A percentile compares a stretch with the other conserved stretches of the same genome.
These are phyloP conservation scores for Tryphoninae sp. DNA, from an alignment of 2,888 invertebrate genomes.

Conservation along the genomic window DNA sequence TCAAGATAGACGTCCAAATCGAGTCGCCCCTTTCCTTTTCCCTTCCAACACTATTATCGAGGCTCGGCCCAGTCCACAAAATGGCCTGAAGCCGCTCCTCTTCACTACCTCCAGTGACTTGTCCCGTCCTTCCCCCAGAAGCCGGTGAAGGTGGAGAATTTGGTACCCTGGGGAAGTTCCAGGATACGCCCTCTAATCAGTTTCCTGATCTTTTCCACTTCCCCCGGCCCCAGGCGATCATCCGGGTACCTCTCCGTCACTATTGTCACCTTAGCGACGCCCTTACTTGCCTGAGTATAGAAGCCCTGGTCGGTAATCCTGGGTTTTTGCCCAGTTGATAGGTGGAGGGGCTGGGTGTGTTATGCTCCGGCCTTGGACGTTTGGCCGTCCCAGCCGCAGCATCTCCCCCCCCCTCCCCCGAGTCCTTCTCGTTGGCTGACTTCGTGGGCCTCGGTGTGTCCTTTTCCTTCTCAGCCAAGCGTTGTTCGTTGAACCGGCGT, in stretches of 20 bases:
- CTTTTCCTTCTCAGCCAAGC: not conserved
- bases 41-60: too few relatives aligned
- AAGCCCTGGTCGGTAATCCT: not conserved
- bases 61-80: too few relatives aligned
- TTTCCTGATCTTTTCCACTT: not conserved
- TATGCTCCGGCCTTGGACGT: not conserved
- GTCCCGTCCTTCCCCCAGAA: conserved; percentile 15
- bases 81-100: too few relatives aligned
- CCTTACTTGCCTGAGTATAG: not conserved
- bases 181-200: not conserved
- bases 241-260: not conserved
- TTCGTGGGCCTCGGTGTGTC: not conserved
- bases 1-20: too few relatives aligned
- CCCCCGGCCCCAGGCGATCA: not conserved
- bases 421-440: not conserved
- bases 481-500: not conserved
- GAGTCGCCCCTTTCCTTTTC: too few relatives aligned
- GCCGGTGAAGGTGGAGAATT: not conserved
- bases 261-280: not conserved
- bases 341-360: not conserved
- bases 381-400: not conserved
- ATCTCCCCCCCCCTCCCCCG: conserved; percentile 1
- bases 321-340: not conserved
- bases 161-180: not conserved
- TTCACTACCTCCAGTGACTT: too few relatives aligned